Evolutionary conservation across 2,888 invertebrate species (phyloP), one percentile per base, ranked within the genome.

Genomic region (Sabatieria punctata): DNA sequence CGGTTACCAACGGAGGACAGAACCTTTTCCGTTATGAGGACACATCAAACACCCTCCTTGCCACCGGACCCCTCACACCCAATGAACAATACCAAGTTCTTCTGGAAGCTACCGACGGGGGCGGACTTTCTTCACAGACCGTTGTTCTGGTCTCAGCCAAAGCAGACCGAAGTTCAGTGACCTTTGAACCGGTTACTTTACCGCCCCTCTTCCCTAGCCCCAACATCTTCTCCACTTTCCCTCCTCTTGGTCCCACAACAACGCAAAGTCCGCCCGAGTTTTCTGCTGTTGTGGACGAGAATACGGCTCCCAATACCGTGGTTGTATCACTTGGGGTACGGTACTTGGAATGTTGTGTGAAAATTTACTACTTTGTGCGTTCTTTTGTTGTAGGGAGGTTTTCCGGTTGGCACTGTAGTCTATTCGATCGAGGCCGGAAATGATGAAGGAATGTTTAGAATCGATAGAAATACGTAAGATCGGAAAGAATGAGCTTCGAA

Each of bases 1-100:
- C 8, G 38, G 63, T 63, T 15, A 57, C 59, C 4, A 60, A 59
- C 43, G 56, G 55, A 13, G 59, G 57, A 1, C 51, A 52, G 19
- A 48, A 50, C 36, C 50, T 52, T 18, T 63, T 63, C 51, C 54
- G 56, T 25, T 64, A 63, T 51, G 58, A 61, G 39, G 42, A 51
- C 4, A 45, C 48, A 1, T 58, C 55, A 1, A 53, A 58, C 38
- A 54, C 51, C 45, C 53, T 63, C 4, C 37, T 54, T 26, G 60
- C 59, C 1, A 52, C 54, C 21, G 59, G 58, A n/a, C 46, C 53
- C 19, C 49, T 63, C 8, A 38, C 46, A 1, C 52, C 62, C 4
- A 59, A 59, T 2, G 54, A 59, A 39, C 47, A 57, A 37, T 63
- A 60, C 18, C 37, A 54, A 53, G 55, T 59, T 2, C 51, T 58